Conservation (phyloP, 2,797 vertebrate genomes). For the Rhinogobio ventralis region DNA sequence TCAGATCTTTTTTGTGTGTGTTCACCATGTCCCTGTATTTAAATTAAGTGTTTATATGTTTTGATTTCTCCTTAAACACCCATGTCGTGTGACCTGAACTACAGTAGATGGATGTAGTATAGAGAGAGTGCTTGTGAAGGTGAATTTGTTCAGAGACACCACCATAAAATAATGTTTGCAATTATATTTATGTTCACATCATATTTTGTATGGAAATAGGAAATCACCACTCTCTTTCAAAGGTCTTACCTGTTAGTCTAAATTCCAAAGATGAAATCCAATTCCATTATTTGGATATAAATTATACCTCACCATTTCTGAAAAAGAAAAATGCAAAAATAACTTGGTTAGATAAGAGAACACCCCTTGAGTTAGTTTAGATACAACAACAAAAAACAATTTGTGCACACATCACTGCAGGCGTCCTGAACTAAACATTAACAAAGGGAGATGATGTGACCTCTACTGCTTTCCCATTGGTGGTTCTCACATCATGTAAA, state of each 20-base stretch:
- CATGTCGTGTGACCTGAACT: slow-evolving; percentile 13
- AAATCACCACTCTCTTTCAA: slow-evolving; percentile 34
- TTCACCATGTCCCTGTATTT: slow-evolving; percentile 12
- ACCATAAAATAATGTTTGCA: slow-evolving; percentile 6
- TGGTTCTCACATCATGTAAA: not conserved
- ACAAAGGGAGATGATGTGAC: not conserved
- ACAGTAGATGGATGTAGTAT: slow-evolving; percentile 5
- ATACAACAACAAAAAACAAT: not conserved
- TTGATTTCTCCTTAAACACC: not conserved
- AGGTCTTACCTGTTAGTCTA: not conserved
- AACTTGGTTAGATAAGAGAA: not conserved
- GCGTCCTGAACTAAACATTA: not conserved
- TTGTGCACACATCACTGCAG: no score
- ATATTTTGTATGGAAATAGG: slow-evolving; percentile 6
- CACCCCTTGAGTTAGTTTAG: not conserved
- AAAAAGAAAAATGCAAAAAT: not conserved
- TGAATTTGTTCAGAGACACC: not conserved
- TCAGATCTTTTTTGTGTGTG: slow-evolving; percentile 42
- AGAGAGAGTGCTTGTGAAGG: not conserved
- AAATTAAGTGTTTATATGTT: slow-evolving; percentile 2
- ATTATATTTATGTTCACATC: not conserved
- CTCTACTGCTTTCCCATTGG: not conserved
- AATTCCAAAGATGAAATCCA: not conserved
- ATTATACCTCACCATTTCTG: not conserved
- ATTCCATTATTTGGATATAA: slow-evolving; percentile 3